Conservation (phyloP, 2,797 vertebrate species). For the Siniperca undulata region DNA sequence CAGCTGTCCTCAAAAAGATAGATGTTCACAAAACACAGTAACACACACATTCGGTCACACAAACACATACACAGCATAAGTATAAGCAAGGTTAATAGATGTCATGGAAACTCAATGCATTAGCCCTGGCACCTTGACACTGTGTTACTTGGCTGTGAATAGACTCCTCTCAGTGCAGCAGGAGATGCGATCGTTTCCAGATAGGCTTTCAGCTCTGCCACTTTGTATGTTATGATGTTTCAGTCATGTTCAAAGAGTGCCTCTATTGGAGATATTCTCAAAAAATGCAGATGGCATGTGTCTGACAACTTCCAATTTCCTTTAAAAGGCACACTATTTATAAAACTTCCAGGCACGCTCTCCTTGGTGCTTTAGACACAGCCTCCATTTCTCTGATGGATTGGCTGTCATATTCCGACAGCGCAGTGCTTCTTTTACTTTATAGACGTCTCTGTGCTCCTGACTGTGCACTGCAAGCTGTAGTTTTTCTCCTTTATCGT, state of each 20-base stretch:
- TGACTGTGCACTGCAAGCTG: constrained; percentile 65
- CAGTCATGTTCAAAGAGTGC: constrained; percentile 72
- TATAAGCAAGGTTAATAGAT: constrained; percentile 57
- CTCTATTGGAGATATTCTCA: constrained; percentile 63
- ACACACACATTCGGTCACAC: constrained; percentile 19
- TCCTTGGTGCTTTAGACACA: constrained; percentile 86
- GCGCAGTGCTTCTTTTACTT: constrained; percentile 85
- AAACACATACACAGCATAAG: constrained; percentile 33
- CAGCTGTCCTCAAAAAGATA: constrained; percentile 11
- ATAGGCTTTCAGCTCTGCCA: constrained; percentile 67
- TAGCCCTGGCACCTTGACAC: constrained; percentile 47
- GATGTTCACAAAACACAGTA: background rate
- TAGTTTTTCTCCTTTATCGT: constrained; percentile 81
- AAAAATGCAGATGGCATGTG: constrained; percentile 78
- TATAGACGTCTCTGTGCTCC: constrained; percentile 84
- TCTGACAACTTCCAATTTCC: constrained; percentile 85
- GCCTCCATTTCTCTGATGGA: constrained; percentile 92
- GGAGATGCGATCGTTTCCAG: constrained; percentile 54
- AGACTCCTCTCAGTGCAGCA: constrained; percentile 41
- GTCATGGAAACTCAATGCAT: constrained; percentile 45
- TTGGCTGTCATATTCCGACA: constrained; percentile 87
- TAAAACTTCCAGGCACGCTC: constrained; percentile 85
- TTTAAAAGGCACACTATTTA: constrained; percentile 83
- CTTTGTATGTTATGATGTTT: constrained; percentile 75
- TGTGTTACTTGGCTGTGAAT: constrained; percentile 46